phyloP scores from a whole-genome alignment of 2,797 vertebrate species.

The Buphagus erythrorhynchus region DNA sequence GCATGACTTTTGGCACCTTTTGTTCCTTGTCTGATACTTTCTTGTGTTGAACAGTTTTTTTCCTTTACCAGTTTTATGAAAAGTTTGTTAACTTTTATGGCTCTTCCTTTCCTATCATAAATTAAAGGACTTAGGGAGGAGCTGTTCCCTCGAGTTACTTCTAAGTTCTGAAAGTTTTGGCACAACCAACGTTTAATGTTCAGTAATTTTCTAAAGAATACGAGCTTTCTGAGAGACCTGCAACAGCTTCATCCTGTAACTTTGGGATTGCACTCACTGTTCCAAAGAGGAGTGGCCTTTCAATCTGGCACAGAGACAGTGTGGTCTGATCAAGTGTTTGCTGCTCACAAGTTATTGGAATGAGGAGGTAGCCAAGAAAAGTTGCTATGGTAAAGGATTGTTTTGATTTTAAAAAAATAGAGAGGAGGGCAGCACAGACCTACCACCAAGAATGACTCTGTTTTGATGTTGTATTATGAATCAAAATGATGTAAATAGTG shows the following conservation, averaged over 20 bases:
- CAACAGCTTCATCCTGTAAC: conserved; percentile 52
- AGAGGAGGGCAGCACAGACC: not conserved
- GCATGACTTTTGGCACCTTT: conserved; percentile 21
- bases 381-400: conserved; percentile 58
- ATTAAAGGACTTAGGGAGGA: conserved; percentile 63
- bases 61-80: not conserved
- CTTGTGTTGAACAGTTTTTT: not conserved
- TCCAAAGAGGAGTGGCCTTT: conserved; percentile 58
- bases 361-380: conserved; percentile 31
- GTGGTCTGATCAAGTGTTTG: conserved; percentile 44
- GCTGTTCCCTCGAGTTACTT: conserved; percentile 13
- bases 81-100: conserved; percentile 46
- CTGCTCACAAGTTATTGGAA: conserved; percentile 20
- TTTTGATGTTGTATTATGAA: not conserved
- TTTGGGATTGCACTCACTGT: conserved; percentile 22
- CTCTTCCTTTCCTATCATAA: conserved; percentile 49
- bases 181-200: conserved; percentile 8
- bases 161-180: conserved; percentile 46
- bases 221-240: conserved; percentile 20
- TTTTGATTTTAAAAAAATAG: not conserved
- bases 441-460: conserved; percentile 15
- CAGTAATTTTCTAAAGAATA: conserved; percentile 58
- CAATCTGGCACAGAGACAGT: conserved; percentile 27
- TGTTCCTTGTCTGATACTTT: not conserved
- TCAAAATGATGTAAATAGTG: not conserved